Percentiles rank a stretch among this genome's conserved stretches.
Evolutionary conservation across 2,113 vertebrate genomes (phyloP).

Genomic region (Rhombomys opimus): DNA sequence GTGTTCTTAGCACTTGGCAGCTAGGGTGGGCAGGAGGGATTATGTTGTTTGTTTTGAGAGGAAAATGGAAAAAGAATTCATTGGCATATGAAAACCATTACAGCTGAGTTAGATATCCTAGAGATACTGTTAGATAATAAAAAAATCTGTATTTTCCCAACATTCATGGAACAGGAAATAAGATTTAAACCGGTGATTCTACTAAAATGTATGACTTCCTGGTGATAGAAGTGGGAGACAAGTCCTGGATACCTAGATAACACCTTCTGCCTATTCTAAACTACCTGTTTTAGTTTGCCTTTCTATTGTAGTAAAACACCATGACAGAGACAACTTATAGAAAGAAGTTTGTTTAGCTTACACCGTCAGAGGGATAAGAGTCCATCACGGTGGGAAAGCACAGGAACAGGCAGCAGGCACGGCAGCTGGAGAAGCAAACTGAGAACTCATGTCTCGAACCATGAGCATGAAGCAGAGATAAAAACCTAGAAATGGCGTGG

Average conservation of each 20-base stretch:
- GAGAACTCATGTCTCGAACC: not conserved
- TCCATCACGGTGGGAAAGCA: not conserved
- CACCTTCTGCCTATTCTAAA: not conserved
- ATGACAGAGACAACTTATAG: not conserved
- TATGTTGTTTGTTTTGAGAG: not conserved
- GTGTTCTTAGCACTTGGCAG: not conserved
- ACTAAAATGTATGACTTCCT: not conserved
- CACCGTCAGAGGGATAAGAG: not conserved
- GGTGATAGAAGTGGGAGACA: not conserved
- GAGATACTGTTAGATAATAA: not conserved
- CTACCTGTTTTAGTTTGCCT: not conserved
- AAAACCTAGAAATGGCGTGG: not conserved
- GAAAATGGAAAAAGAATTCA: not conserved
- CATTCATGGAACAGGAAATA: not conserved
- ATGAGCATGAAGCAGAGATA: not conserved
- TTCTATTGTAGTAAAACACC: not conserved
- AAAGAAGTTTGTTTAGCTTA: not conserved
- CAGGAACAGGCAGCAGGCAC: not conserved
- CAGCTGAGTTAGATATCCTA: not conserved
- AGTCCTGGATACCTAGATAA: not conserved
- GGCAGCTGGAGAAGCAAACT: not conserved
- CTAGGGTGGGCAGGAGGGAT: no score
- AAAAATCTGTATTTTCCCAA: not conserved
- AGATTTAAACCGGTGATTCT: not conserved
- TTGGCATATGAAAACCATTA: not conserved